Evolutionary conservation across 64 coral and sea anemone species (phyloP), one percentile per base, ranked within the genome.

Genomic region (Cladopsammia gracilis): DNA sequence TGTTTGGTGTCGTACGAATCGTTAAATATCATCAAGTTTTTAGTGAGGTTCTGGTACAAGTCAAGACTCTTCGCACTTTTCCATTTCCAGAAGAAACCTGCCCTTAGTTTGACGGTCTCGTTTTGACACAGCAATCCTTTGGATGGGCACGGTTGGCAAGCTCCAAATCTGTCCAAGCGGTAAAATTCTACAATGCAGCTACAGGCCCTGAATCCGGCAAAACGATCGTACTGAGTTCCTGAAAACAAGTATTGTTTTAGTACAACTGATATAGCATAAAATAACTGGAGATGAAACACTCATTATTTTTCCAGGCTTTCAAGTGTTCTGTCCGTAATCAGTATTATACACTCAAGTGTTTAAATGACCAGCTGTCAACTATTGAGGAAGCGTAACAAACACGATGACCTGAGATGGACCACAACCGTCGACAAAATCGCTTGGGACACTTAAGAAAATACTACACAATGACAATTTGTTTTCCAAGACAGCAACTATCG

Each of bases 131-230:
- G 15, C 24, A 71, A 25, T n/a, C 83, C 83, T 49, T 18, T 20
- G 9, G 6, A 45, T 68, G 83, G 83, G 44, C 83, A 86, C 10
- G 26, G 14, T 7, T 68, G 15, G 20, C 83, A 86, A 8, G 46
- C 65, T 61, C 67, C 83, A 86, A 86, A 86, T 2, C 83, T 61
- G 46, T 88, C 20, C 23, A 88, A n/a, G 13, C 86, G 67, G 53
- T 88, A 75, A 64, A 58, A 71, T 23, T 59, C 48, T 70, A 20
- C 44, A 5, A 70, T 61, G 51, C 83, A 86, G 13, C 3, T 9
- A 61, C 83, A 86, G 9, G 64, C 83, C 49, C 85, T 87, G 22
- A 87, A 87, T 34, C 67, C 85, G 73, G 85, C 85, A 72, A 72
- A 16, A 5, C 9, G 23, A n/a, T 74, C 50, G 22, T 53, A 48